Evolutionary conservation across 2,797 vertebrate genomes (phyloP).

Genomic region (Tachyglossus aculeatus): DNA sequence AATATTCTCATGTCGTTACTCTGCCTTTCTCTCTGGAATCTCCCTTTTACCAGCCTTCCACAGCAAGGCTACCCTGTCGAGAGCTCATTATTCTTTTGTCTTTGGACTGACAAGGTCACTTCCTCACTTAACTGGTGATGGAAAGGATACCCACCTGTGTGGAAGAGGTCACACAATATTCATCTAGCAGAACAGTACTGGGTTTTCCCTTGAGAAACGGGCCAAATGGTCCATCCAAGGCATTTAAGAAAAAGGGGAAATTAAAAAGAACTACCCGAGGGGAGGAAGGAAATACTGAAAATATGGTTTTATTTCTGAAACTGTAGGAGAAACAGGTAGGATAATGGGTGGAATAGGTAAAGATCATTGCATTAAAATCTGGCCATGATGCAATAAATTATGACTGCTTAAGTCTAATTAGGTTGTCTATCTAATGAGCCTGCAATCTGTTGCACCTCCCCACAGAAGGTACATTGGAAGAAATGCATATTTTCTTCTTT

Average conservation of each 20-base stretch:
- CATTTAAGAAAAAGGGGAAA: conserved; percentile 7
- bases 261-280: background rate
- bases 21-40: conserved; percentile 11
- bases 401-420: background rate
- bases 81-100: conserved; percentile 42
- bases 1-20: conserved; percentile 33
- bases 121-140: conserved; percentile 31
- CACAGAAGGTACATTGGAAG: background rate
- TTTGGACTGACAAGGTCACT: conserved; percentile 52
- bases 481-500: background rate
- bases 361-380: background rate
- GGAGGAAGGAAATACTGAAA: background rate
- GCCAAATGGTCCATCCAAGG: conserved; percentile 19
- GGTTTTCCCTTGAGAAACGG: conserved; percentile 27
- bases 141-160: conserved; percentile 11
- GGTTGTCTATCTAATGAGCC: conserved; percentile 16
- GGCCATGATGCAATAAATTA: background rate
- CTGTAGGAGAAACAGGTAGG: background rate
- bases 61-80: background rate
- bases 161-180: conserved; percentile 41
- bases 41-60: conserved; percentile 6
- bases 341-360: conserved; percentile 8
- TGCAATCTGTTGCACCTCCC: background rate
- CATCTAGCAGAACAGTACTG: background rate
- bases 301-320: conserved; percentile 9